Percentiles rank a stretch among this genome's conserved stretches.
These are phyloP conservation scores for Scarus forsteni DNA, from an alignment of 2,797 vertebrate species.

Conservation along the genomic window DNA sequence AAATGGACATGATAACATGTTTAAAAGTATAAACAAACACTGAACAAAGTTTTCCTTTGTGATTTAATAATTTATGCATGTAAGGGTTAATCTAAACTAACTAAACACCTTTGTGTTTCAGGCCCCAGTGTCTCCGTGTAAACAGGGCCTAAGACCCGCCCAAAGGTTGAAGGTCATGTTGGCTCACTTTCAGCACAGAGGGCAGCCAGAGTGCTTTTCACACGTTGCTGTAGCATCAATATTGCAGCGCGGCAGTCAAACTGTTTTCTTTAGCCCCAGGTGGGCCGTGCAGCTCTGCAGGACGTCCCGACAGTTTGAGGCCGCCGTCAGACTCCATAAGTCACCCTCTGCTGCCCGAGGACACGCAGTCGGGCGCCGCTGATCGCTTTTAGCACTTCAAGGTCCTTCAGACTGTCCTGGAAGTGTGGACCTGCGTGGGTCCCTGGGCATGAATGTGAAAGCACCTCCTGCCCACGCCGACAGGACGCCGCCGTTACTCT, in stretches of 20 bases:
- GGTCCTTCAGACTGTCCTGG: conserved; percentile 49
- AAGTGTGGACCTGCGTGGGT: conserved; percentile 59
- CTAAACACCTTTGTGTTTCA: no score
- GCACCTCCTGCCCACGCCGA: conserved; percentile 47
- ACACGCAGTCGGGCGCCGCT: conserved; percentile 22
- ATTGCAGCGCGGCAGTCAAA: conserved; percentile 56
- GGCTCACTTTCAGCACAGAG: conserved; percentile 4
- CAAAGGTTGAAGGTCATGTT: neutral
- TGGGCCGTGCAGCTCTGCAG: conserved; percentile 44
- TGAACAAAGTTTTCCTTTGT: no score
- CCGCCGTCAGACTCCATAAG: conserved; percentile 50
- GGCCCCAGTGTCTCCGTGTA: no score
- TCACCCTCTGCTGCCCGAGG: conserved; percentile 47
- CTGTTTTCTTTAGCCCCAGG: conserved; percentile 42
- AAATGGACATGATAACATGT: no score
- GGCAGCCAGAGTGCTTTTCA: conserved; percentile 44
- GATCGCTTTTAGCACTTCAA: conserved; percentile 69
- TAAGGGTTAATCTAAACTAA: no score
- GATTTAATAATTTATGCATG: no score
- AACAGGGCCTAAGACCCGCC: neutral
- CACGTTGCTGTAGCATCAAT: conserved; percentile 54
- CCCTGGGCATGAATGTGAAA: conserved; percentile 67
- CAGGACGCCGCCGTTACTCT: conserved; percentile 38
- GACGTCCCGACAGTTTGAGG: conserved; percentile 60
- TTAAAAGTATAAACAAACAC: no score